Conservation (phyloP, 2,888 invertebrate species). For the Andricus quercusramuli region DNA sequence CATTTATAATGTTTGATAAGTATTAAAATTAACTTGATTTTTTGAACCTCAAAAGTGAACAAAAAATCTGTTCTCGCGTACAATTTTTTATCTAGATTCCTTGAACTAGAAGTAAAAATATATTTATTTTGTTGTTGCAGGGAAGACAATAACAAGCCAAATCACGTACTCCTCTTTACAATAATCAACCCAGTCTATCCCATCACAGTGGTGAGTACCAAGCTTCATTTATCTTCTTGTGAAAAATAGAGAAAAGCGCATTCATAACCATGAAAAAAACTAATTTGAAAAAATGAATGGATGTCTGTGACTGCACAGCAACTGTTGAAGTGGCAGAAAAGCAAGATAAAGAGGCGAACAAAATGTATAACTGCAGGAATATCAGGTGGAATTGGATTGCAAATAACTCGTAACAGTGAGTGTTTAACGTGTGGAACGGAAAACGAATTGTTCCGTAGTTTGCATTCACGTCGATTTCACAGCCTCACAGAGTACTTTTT, state of each 20-base stretch:
- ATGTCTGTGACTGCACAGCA: slow-evolving; percentile 17
- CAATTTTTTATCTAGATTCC: too few species aligned
- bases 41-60: too few species aligned
- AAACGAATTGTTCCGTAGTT: slow-evolving; percentile 13
- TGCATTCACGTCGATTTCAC: not conserved
- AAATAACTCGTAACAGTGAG: not conserved
- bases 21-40: too few species aligned
- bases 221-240: not conserved
- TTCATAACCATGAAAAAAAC: not conserved
- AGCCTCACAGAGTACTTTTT: not conserved
- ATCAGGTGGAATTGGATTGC: slow-evolving; percentile 11
- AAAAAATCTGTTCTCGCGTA: too few species aligned
- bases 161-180: slow-evolving; percentile 98
- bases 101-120: too few species aligned
- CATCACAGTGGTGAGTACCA: slow-evolving; percentile 97
- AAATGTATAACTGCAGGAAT: slow-evolving; percentile 3
- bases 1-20: too few species aligned
- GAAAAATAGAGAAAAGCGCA: not conserved
- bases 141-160: slow-evolving; percentile 92
- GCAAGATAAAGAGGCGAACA: not conserved
- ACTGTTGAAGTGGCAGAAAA: slow-evolving; percentile 24
- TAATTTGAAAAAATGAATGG: not conserved
- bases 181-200: slow-evolving; percentile 99
- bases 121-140: slow-evolving; percentile 75
- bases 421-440: not conserved